Evolutionary conservation across 2,888 invertebrate species (phyloP), one percentile per base, ranked within the genome.

Genomic region (Monochamus alternatus): DNA sequence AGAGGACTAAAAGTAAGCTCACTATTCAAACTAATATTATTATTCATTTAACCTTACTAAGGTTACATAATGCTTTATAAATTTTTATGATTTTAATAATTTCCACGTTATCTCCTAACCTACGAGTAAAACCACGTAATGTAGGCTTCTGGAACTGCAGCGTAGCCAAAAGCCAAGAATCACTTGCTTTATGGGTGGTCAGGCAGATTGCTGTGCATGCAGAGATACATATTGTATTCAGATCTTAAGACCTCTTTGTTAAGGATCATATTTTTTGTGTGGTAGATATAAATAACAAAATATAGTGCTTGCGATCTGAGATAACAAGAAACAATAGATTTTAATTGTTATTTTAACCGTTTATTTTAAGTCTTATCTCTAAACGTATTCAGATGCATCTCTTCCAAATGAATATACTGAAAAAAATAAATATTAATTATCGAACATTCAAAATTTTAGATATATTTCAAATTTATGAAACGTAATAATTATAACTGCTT

Each of bases 241-340:
- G 60, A 38, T 44, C 60, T 47, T 59, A 69, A 47, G 60, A 66
- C 69, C 73, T 72, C 77, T 79, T 79, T 80, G 78, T 80, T 79
- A 74, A 74, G 66, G 52, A 77, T 71, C 66, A 68, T 60, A 71
- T 72, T 75, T 76, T 76, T 74, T 77, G 75, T 55, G 76, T 70
- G 75, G 14, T 67, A 73, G 75, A 78, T 74, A 78, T 78, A 74
- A 77, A 77, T 73, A 67, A 75, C 69, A 72, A 71, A 69, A 72
- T 75, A 70, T 63, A 75, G 74, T 75, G 75, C 75, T 71, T 67
- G 67, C 63, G 75, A 12, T 14, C 68, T 70, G 67, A 75, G 75
- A 78, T 78, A 78, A 78, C 44, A 30, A 30, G 30, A 55, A 22
- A 14, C 14, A 12, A 22, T 55, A 14, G 55, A n/a, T 3, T 38